Percentiles rank a stretch among this genome's conserved stretches.
These are phyloP conservation scores for Tragelaphus imberbis DNA, from an alignment of 2,113 vertebrate genomes.

Conservation along the genomic window DNA sequence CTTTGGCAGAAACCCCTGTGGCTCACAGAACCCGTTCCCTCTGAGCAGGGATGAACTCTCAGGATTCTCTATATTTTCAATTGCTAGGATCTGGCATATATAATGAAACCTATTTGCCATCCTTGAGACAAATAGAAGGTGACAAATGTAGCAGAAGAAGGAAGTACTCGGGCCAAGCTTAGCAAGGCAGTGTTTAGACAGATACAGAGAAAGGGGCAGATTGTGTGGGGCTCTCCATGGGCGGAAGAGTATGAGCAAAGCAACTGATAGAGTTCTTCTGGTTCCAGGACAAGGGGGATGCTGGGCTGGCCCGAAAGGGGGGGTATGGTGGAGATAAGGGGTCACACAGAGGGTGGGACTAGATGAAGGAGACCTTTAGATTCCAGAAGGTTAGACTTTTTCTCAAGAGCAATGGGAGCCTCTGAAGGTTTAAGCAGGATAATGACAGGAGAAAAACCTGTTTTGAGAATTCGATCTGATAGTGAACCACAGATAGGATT, in stretches of 20 bases:
- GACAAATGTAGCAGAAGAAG: neutral
- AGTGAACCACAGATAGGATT: neutral
- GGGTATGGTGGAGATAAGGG: neutral
- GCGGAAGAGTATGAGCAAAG: neutral
- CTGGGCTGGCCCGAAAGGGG: neutral
- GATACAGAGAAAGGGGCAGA: neutral
- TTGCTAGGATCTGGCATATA: neutral
- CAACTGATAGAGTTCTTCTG: neutral
- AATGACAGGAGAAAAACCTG: neutral
- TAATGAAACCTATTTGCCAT: neutral
- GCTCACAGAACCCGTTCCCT: neutral
- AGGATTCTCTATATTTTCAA: neutral
- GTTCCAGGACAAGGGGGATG: neutral
- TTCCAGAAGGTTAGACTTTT: conserved; percentile 12
- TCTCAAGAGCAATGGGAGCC: neutral
- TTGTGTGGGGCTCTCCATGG: fast-evolving
- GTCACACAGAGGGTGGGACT: neutral
- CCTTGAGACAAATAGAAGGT: neutral
- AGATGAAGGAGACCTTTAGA: neutral
- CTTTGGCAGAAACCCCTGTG: neutral
- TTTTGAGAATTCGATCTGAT: neutral
- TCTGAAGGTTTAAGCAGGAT: neutral
- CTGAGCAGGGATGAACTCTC: neutral
- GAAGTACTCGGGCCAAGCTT: neutral
- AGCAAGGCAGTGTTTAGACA: neutral